Percentiles rank a stretch among this genome's conserved stretches.
phyloP scores from a whole-genome alignment of 2,888 invertebrate species.

The Coenonympha arcania region DNA sequence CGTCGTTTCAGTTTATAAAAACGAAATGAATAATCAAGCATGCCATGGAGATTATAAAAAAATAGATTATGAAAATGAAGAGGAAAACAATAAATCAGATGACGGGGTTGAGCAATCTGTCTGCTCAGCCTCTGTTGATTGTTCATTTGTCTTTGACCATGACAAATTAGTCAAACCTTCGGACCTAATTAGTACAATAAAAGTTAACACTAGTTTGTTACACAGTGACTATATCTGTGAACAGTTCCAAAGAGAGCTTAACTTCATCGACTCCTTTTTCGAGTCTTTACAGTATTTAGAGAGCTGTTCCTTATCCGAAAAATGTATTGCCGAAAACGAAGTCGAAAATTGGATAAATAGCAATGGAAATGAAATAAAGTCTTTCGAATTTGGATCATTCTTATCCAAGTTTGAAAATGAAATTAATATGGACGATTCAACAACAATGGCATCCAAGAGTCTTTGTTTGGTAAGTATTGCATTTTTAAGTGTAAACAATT shows the following conservation, averaged over 20 bases:
- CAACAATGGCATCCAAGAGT: slow-evolving; percentile 70
- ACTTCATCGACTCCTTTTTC: slow-evolving; percentile 69
- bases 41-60: slow-evolving; percentile 2
- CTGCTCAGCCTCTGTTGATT: slow-evolving; percentile 44
- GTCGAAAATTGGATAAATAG: slow-evolving; percentile 45
- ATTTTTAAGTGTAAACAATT: slow-evolving; percentile 54
- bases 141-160: slow-evolving; percentile 44
- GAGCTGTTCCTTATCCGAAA: slow-evolving; percentile 50
- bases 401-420: slow-evolving; percentile 56
- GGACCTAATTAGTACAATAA: slow-evolving; percentile 63
- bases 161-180: slow-evolving; percentile 64
- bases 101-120: slow-evolving; percentile 31
- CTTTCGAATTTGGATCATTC: slow-evolving; percentile 49
- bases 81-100: slow-evolving; percentile 28
- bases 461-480: slow-evolving; percentile 69
- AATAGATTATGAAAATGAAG: slow-evolving; percentile 10
- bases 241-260: slow-evolving; percentile 64
- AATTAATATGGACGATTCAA: slow-evolving; percentile 47
- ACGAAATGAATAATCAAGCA: slow-evolving; percentile 33
- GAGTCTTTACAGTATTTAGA: slow-evolving; percentile 66
- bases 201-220: slow-evolving; percentile 48
- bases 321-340: slow-evolving; percentile 43
- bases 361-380: slow-evolving; percentile 42
- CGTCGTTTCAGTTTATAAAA: slow-evolving; percentile 57
- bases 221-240: slow-evolving; percentile 56